Evolutionary conservation across 2,888 invertebrate species (phyloP).

Genomic region (Byasa hedistus): DNA sequence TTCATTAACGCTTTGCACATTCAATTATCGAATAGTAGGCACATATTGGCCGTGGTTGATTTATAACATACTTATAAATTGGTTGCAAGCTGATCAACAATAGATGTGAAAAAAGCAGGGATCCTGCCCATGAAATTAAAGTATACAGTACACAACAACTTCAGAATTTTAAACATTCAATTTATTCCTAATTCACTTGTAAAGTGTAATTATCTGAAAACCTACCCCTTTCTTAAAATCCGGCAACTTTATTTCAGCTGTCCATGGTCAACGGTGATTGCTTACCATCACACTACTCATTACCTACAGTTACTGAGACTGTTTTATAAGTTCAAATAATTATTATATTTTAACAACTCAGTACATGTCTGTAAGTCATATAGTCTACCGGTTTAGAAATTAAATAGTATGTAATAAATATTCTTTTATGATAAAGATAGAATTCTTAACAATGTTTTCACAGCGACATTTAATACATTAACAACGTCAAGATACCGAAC

Average conservation of each 20-base stretch:
- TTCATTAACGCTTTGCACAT: conserved; percentile 67
- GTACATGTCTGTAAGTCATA: too few relatives aligned
- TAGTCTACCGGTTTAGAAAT: too few relatives aligned
- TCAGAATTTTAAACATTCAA: background rate
- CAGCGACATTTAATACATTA: background rate
- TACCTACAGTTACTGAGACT: too few relatives aligned
- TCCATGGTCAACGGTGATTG: too few relatives aligned
- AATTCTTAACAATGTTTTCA: too few relatives aligned
- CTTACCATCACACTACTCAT: too few relatives aligned
- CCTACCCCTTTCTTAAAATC: too few relatives aligned
- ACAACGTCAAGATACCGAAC: background rate
- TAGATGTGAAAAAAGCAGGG: background rate
- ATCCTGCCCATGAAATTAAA: background rate
- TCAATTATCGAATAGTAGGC: conserved; percentile 61
- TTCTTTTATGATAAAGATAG: too few relatives aligned
- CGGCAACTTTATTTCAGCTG: too few relatives aligned
- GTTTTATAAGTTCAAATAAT: too few relatives aligned
- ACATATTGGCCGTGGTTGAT: conserved; percentile 44
- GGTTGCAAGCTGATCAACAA: conserved; percentile 8
- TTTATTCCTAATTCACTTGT: background rate
- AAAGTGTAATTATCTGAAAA: background rate
- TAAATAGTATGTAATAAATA: too few relatives aligned
- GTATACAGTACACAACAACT: background rate
- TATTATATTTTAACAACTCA: too few relatives aligned
- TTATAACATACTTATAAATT: conserved; percentile 39